Base-by-base conservation (phyloP, 2,113 vertebrate genomes). In the Xyrauchen texanus region DNA sequence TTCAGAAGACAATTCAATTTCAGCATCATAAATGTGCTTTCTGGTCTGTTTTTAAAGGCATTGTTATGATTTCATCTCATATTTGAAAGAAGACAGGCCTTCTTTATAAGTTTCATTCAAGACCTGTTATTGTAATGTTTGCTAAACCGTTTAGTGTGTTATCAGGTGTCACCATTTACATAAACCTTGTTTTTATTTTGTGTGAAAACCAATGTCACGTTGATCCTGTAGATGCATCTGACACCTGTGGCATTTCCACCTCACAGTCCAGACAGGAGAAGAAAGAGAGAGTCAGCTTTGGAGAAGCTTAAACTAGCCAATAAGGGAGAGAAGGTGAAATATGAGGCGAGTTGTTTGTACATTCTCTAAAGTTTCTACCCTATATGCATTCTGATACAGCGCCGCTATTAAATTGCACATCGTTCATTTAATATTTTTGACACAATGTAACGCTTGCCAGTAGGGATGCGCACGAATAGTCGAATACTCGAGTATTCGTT, bases 281-380 rank as follows among this genome's bases (percentile, higher is more conserved):
- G 76, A 97, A 95, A 86, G 94, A 89, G 83, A 95, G 96, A 95
- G 82, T 95, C 95, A 68, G 98, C 98, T 0, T 89, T 99, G 83
- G 97, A 99, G 86, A 94, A 93, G 86, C 88, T 99, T 77, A 97
- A 91, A 89, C 96, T 93, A 87, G 94, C 92, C 73, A 98, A 99
- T 90, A 94, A 88, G 71, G 98, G 98, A 0, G 94, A 98, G 92
- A 99, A 97, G 88, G 86, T 95, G 81, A 99, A 98, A 92, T 99
- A 99, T 66, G 94, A 99, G 94, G 98, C 97, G 86, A 93, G 88
- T 51, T 34, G 12, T 13, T 12, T 57, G 12, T 55, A 2, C 12
- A 13, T 55, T 34, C 21, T 34, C 21, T 34, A 34, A 1, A 34
- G 21, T 34, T 34, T 34, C 3, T 3, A 1, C 21, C 21, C 21